A percentile compares a stretch with the other conserved stretches of the same genome.
These are phyloP conservation scores for Caenorhabditis becei DNA, from an alignment of 2,888 invertebrate species.

Conservation along the genomic window DNA sequence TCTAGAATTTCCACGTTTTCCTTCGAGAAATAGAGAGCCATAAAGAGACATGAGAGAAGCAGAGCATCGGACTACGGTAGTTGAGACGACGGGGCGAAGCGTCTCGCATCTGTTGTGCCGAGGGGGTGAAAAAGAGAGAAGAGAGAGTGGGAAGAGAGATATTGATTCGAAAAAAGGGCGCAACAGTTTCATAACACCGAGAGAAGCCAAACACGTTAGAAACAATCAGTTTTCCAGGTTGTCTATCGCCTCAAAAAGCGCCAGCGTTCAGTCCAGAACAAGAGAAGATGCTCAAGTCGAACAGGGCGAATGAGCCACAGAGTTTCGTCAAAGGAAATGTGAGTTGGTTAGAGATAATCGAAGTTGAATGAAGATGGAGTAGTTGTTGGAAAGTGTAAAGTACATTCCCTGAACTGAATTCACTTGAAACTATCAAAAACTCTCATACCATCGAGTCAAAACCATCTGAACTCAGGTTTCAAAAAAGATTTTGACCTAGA, in stretches of 20 bases:
- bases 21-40: neutral
- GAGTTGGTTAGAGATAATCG: slow-evolving; percentile 20
- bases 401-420: too few relatives aligned
- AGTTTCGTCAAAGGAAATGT: slow-evolving; percentile 66
- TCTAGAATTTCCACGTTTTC: neutral
- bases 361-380: too few relatives aligned
- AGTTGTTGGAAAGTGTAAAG: too few relatives aligned
- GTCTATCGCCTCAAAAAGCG: slow-evolving; percentile 53
- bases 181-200: neutral
- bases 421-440: too few relatives aligned
- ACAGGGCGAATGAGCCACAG: slow-evolving; percentile 65
- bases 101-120: slow-evolving; percentile 32
- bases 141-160: neutral
- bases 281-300: slow-evolving; percentile 65
- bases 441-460: too few relatives aligned
- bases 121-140: neutral
- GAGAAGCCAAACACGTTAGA: too few relatives aligned
- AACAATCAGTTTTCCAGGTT: slow-evolving; percentile 54
- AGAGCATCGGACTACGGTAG: slow-evolving; percentile 39
- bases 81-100: slow-evolving; percentile 9
- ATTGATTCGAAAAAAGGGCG: neutral
- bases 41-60: slow-evolving; percentile 9
- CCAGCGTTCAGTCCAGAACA: slow-evolving; percentile 64
- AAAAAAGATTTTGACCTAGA: too few relatives aligned
- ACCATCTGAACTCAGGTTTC: too few relatives aligned